Evolutionary conservation across 2,113 vertebrate genomes (phyloP), one percentile per base, ranked within the genome.

Genomic region (Oryzias curvinotus): DNA sequence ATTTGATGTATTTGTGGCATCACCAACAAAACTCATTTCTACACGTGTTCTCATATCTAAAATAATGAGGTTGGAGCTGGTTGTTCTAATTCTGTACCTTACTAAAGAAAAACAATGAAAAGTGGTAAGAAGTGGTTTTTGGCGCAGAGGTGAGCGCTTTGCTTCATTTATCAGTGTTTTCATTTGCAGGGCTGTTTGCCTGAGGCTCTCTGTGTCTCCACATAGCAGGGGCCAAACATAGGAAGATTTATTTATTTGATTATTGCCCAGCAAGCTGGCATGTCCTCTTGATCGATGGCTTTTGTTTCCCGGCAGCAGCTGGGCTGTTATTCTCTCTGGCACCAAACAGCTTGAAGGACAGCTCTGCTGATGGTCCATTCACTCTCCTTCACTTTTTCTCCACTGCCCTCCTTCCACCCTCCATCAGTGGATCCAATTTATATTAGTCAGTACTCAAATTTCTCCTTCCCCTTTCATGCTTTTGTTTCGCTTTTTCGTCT

Each of bases 161-260:
- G 66, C 52, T 55, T 52, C 72, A 75, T 82, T 70, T 55, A 64
- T 88, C 76, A 71, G 66, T 7, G 62, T 56, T 72, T 58, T 1
- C 14, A 15, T 65, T 54, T 47, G 47, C 52, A 57, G 60, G 21
- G 18, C 62, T 42, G 70, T 78, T 73, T 66, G 75, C 71, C 80
- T 60, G 75, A 23, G 71, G 81, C 73, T 30, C 71, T 60, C 41
- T 28, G 45, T 56, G 55, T 25, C 61, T 74, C 53, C 52, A 58
- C 57, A 41, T 30, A 47, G 66, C 71, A 14, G 52, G 57, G 66
- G 56, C 62, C 28, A 28, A 65, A 74, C 74, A 67, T 66, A 2
- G 62, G 69, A 65, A 85, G 82, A 86, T 87, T 85, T 84, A 86
- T 89, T 85, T 81, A 88, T 88, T 87, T 88, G 85, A 89, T 91